Percentiles rank a stretch among this genome's conserved stretches.
Conservation (phyloP, 2,113 vertebrate genomes). For the Nannospalax galili region DNA sequence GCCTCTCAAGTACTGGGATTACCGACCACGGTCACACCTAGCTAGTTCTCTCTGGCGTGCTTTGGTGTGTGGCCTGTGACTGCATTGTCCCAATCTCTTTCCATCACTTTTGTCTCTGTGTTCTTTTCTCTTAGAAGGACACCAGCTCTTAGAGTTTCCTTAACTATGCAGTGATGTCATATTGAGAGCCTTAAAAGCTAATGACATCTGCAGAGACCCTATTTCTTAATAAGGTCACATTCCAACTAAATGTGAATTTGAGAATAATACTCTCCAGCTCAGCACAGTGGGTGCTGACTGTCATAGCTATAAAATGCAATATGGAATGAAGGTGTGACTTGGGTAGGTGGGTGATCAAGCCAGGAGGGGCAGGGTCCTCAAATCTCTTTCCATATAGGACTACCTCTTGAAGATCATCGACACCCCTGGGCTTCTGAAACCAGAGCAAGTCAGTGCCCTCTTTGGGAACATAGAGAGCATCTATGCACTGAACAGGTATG, state of each 20-base stretch:
- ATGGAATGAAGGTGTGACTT: background rate
- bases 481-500: conserved; percentile 97
- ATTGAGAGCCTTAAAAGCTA: background rate
- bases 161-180: background rate
- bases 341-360: background rate
- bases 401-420: conserved; percentile 98
- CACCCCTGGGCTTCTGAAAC: conserved; percentile 89
- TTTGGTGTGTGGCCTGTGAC: background rate
- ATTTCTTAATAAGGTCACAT: conserved; percentile 19
- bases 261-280: too few relatives aligned
- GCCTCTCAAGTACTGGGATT: background rate
- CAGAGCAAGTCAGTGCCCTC: conserved; percentile 95
- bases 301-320: background rate
- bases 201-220: background rate
- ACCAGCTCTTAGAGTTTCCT: background rate
- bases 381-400: conserved; percentile 85
- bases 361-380: background rate
- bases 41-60: background rate
- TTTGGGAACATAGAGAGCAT: conserved; percentile 99
- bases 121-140: background rate
- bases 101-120: background rate
- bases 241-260: background rate
- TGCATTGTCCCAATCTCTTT: background rate
- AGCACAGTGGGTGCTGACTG: background rate
- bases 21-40: too few relatives aligned